These are phyloP conservation scores for Pseudorhombus dupliciocellatus DNA, from an alignment of 2,113 vertebrate species.

Conservation along the genomic window DNA sequence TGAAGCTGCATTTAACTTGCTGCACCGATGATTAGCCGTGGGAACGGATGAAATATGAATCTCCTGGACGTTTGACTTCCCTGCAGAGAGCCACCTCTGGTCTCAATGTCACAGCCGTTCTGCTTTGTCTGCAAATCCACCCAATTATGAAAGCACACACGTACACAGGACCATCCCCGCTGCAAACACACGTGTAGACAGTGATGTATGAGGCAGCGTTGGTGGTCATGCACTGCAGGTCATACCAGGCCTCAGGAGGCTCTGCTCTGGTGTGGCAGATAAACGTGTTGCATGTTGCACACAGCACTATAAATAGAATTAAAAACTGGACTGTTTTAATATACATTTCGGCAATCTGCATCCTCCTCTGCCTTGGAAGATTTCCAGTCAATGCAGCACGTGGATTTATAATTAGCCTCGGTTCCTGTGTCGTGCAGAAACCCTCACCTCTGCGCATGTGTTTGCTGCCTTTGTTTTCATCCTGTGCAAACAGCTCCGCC, in stretches of 20 bases:
- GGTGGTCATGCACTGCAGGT: constrained; percentile 60
- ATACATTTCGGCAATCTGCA: no score
- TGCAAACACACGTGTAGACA: constrained; percentile 26
- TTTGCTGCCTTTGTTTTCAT: no score
- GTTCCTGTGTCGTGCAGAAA: not conserved
- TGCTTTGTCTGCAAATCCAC: constrained; percentile 68
- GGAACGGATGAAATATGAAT: constrained; percentile 6
- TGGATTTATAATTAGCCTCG: no score
- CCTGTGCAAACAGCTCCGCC: not conserved
- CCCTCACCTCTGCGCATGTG: not conserved
- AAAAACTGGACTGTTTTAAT: not conserved
- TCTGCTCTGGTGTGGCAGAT: constrained; percentile 14
- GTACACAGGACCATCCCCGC: constrained; percentile 29
- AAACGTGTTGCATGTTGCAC: constrained; percentile 4
- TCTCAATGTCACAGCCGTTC: constrained; percentile 58
- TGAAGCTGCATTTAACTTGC: constrained; percentile 5
- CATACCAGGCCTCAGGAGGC: constrained; percentile 47
- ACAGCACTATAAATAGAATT: no score
- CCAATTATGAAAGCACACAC: constrained; percentile 57
- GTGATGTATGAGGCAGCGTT: constrained; percentile 56
- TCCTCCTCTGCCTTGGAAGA: not conserved
- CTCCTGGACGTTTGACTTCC: constrained; percentile 1
- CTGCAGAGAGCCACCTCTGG: constrained; percentile 19
- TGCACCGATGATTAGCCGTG: not conserved
- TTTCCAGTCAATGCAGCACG: not conserved